Evolutionary conservation across 2,888 invertebrate genomes (phyloP).

Genomic region (Aphidoletes aphidimyza): DNA sequence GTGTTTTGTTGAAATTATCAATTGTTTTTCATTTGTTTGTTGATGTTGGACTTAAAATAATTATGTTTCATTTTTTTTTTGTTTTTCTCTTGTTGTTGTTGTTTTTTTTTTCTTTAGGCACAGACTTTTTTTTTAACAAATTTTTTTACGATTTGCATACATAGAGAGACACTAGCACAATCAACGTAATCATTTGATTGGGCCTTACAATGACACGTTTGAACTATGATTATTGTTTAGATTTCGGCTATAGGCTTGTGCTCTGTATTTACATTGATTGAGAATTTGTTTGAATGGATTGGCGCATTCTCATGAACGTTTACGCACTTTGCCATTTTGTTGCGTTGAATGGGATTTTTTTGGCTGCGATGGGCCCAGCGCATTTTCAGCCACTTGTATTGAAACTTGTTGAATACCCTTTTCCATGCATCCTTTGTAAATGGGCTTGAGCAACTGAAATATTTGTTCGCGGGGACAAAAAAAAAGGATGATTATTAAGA

Average conservation of each 20-base stretch:
- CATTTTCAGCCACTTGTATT: slow-evolving; percentile 78
- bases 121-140: slow-evolving; percentile 57
- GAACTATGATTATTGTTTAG: slow-evolving; percentile 14
- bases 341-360: slow-evolving; percentile 57
- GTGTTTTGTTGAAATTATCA: slow-evolving; percentile 53
- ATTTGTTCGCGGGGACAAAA: too few species aligned
- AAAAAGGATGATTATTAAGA: neutral
- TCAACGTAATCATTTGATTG: slow-evolving; percentile 6
- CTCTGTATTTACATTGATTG: slow-evolving; percentile 50
- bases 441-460: slow-evolving; percentile 82
- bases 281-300: slow-evolving; percentile 58
- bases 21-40: neutral
- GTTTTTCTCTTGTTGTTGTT: neutral
- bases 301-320: slow-evolving; percentile 67
- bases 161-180: slow-evolving; percentile 39
- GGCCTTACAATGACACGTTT: slow-evolving; percentile 5
- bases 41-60: slow-evolving; percentile 26
- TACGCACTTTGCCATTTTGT: slow-evolving; percentile 66
- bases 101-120: slow-evolving; percentile 58
- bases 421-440: slow-evolving; percentile 83
- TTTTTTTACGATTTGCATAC: neutral
- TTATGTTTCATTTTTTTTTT: slow-evolving; percentile 17
- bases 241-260: slow-evolving; percentile 48
- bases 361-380: slow-evolving; percentile 69
- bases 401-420: slow-evolving; percentile 86